Conservation (phyloP, 2,797 vertebrate species). For the Sparidentex hasta region DNA sequence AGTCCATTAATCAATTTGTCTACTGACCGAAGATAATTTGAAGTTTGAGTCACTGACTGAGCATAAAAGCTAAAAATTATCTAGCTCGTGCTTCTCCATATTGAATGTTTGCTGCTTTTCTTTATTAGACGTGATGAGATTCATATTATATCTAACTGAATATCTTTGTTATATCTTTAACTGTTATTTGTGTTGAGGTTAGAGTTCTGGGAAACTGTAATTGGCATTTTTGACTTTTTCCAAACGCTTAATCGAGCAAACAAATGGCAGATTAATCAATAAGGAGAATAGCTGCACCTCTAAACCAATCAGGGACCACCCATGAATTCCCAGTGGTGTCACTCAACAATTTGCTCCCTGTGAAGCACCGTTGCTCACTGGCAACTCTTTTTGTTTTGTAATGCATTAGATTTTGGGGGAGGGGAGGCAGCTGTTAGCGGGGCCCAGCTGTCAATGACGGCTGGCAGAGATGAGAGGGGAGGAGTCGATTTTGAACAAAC, state of each 20-base stretch:
- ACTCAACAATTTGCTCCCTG: slow-evolving; percentile 41
- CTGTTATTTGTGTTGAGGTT: not conserved
- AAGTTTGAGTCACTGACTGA: too few species aligned
- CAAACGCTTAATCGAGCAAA: not conserved
- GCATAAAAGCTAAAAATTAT: not conserved
- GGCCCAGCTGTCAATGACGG: slow-evolving; percentile 77
- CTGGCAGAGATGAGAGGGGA: slow-evolving; percentile 65
- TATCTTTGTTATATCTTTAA: too few species aligned
- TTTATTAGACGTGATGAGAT: not conserved
- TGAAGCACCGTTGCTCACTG: slow-evolving; percentile 29
- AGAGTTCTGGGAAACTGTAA: not conserved
- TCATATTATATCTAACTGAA: too few species aligned
- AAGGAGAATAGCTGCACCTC: not conserved
- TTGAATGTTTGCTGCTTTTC: not conserved
- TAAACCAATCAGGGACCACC: slow-evolving; percentile 39
- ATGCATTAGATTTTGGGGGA: slow-evolving; percentile 62
- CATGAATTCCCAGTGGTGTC: slow-evolving; percentile 33
- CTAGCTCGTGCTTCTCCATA: not conserved
- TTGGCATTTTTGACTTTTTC: not conserved
- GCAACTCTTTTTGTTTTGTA: slow-evolving; percentile 63
- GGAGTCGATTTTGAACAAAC: slow-evolving; percentile 72
- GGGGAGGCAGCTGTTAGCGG: slow-evolving; percentile 72
- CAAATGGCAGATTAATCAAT: slow-evolving; percentile 4
- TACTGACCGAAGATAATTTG: not conserved
- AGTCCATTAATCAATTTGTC: not conserved